These are phyloP conservation scores for Spodoptera litura DNA, from an alignment of 1,140 invertebrate species.

Conservation along the genomic window DNA sequence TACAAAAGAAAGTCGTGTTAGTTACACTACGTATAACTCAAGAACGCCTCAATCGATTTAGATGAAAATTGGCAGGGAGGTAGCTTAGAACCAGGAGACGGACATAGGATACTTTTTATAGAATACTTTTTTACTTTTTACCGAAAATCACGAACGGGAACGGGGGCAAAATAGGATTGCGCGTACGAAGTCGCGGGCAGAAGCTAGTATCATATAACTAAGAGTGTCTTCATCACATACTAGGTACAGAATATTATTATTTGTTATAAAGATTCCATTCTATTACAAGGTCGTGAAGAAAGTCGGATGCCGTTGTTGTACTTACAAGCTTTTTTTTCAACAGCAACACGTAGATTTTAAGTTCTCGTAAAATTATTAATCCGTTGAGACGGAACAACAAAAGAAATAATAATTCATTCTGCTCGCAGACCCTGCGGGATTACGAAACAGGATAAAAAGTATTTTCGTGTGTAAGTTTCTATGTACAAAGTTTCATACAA, in stretches of 20 bases:
- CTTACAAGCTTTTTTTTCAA: slow-evolving; percentile 2
- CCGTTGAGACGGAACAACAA: slow-evolving; percentile 40
- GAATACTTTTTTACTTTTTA: too few relatives aligned
- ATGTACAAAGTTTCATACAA: slow-evolving; percentile 17
- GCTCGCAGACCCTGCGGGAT: slow-evolving; percentile 4
- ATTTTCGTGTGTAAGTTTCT: not conserved
- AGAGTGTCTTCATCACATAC: not conserved
- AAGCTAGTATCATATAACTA: not conserved
- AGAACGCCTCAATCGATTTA: too few relatives aligned
- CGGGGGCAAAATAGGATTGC: too few relatives aligned
- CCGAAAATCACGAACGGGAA: too few relatives aligned
- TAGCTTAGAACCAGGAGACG: too few relatives aligned
- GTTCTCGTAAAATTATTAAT: slow-evolving; percentile 38
- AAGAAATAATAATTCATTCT: slow-evolving; percentile 43
- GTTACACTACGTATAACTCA: too few relatives aligned
- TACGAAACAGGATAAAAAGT: slow-evolving; percentile 38
- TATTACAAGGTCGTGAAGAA: not conserved
- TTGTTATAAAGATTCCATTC: not conserved
- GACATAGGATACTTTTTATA: too few relatives aligned
- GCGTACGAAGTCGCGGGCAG: too few relatives aligned
- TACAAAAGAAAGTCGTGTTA: too few relatives aligned
- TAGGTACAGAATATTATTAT: too few relatives aligned
- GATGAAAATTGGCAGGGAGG: too few relatives aligned
- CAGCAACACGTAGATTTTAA: slow-evolving; percentile 38
- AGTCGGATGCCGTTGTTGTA: slow-evolving; percentile 1